Evolutionary conservation across 1,140 invertebrate species (phyloP), one percentile per base, ranked within the genome.

Genomic region (Lanistes nyassanus): DNA sequence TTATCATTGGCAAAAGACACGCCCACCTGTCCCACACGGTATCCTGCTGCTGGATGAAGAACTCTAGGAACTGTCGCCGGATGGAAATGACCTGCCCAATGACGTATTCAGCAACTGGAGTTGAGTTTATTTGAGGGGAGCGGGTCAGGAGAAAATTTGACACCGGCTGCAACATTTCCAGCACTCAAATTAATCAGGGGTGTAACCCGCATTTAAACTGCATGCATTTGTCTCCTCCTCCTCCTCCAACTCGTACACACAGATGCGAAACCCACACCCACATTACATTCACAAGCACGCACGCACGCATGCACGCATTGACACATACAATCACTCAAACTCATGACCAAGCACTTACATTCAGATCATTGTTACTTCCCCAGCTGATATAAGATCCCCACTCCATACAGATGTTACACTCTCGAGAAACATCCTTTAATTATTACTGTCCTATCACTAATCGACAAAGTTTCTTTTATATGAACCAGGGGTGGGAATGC

Each of bases 211-310:
- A 55, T 16, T 16, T 55, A 55, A n/a, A 13, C 53, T n/a, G 13
- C n/a, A 16, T 55, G 53, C n/a, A n/a, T 16, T 16, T 13, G 53
- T 55, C 53, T 55, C 53, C 13, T 55, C 13, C 13, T 16, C n/a
- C 53, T 55, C n/a, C 53, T 55, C 56, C n/a, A 23, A 60, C 56
- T 26, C 56, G 31, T 23, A 60, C 56, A 60, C 23, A 60, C 56
- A 60, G 5, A 60, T 29, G 23, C 56, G n/a, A 60, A 23, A 60
- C 56, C n/a, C 56, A 60, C 56, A 60, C 56, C n/a, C 56, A 60
- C 56, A 60, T 29, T 29, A 60, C 56, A 60, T 29, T 26, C 56
- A 60, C 56, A 60, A 23, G 23, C 56, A 60, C 56, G 23, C 56
- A 60, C 56, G 23, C 56, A 60, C 56, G 23, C 56, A 60, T 23